Evolutionary conservation across 2,888 invertebrate species (phyloP).

Genomic region (Corythucha ciliata): DNA sequence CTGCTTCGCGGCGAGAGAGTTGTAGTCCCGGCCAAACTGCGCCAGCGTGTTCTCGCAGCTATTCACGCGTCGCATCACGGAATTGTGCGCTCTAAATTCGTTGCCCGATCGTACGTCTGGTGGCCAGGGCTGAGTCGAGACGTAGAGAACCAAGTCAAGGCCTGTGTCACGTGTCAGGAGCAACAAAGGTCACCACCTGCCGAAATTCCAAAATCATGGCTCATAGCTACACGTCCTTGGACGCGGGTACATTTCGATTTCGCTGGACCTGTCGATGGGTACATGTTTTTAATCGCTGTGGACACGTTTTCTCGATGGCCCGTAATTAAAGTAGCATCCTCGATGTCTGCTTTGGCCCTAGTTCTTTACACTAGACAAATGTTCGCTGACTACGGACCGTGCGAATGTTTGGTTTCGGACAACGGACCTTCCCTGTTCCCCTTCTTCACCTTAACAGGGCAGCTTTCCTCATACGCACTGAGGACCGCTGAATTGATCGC

Average conservation of each 20-base stretch:
- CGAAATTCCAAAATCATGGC: constrained; percentile 17
- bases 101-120: background rate
- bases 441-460: too few relatives aligned
- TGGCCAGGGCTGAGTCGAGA: background rate
- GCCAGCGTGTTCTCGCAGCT: background rate
- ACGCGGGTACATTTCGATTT: constrained; percentile 17
- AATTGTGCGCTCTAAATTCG: background rate
- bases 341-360: constrained; percentile 1
- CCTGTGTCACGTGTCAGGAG: background rate
- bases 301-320: constrained; percentile 23
- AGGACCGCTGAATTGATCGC: too few relatives aligned
- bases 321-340: constrained; percentile 10
- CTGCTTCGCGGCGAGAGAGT: constrained; percentile 4
- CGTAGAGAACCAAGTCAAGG: background rate
- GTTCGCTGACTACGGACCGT: background rate
- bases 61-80: constrained; percentile 8
- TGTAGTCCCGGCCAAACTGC: constrained; percentile 4
- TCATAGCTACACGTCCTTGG: constrained; percentile 1
- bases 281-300: constrained; percentile 18
- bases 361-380: background rate
- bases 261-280: constrained; percentile 21
- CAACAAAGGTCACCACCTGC: background rate
- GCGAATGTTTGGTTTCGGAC: constrained; percentile 4
- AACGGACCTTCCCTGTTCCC: background rate
- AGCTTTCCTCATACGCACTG: too few relatives aligned